Conservation (phyloP, 2,888 invertebrate genomes). For the Tolmerus cingulatus region DNA sequence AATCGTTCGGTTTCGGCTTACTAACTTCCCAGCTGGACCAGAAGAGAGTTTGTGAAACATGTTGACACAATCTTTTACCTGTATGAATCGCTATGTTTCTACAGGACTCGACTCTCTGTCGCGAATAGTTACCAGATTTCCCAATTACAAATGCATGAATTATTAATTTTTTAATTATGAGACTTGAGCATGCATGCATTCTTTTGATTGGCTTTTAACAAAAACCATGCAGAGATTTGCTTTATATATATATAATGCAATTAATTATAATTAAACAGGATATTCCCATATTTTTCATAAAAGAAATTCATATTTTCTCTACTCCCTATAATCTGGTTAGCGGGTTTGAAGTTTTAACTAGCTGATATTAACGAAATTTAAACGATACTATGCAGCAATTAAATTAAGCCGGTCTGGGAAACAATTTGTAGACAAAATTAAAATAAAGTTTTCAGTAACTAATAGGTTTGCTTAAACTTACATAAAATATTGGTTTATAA, state of each 20-base stretch:
- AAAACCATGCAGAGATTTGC: neutral
- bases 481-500: neutral
- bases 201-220: neutral
- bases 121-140: neutral
- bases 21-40: neutral
- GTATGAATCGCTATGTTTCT: neutral
- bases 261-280: neutral
- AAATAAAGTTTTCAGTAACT: neutral
- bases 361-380: too few relatives aligned
- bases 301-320: neutral
- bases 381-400: too few relatives aligned
- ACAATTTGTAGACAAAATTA: neutral
- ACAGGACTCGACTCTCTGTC: neutral
- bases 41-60: neutral
- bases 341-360: too few relatives aligned
- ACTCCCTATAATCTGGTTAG: too few relatives aligned
- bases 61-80: neutral
- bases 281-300: neutral
- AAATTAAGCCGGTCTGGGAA: too few relatives aligned
- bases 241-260: neutral
- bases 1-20: neutral
- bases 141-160: neutral
- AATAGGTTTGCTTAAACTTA: neutral
- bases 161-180: neutral
- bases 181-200: neutral